Base-by-base conservation (phyloP, 2,888 invertebrate genomes). In the Melitaea athalia region DNA sequence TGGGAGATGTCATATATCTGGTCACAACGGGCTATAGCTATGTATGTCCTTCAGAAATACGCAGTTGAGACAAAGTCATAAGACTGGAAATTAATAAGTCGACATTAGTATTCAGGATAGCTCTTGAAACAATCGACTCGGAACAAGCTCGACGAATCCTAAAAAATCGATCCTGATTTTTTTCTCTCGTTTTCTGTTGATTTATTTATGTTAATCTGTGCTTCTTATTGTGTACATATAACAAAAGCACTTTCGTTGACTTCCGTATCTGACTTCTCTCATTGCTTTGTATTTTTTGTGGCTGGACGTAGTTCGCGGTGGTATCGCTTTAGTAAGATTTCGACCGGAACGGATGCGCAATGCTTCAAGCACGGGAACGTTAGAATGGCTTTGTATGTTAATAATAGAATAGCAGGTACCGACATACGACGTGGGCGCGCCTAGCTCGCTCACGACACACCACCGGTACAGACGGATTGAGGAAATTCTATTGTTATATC, bases 371-470 rank as follows among this genome's bases (percentile, higher is more conserved):
- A 76, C 78, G 75, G 74, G 74, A 73, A 72, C 72, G 72, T 71
- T 75, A 75, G 74, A 74, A 66, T 67, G 70, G 76, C 78, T 79
- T 78, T 79, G 76, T 77, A 77, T 79, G 78, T 79, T 79, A 76
- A 74, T 71, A 73, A 75, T 79, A 79, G 76, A 76, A 70, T 72
- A 73, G 72, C 69, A 65, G 71, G 74, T 63, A 47, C 33, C 17
- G 15, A 53, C 47, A 57, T 57, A 53, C 33, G 63, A 69, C 65
- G 65, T 57, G 52, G 69, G 53, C 60, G 64, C 64, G 53, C 57
- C 45, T 59, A 63, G 62, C 63, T 67, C 69, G 64, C 63, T 60
- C 60, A 31, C 60, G 60, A 60, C 60, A 60, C 60, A 47, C 43
- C 31, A 14, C 6, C 45, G 8, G 8, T 47, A 60, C 38, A 43